These are phyloP conservation scores for Paratrypauchen microcephalus DNA, from an alignment of 2,797 vertebrate species.

Conservation along the genomic window DNA sequence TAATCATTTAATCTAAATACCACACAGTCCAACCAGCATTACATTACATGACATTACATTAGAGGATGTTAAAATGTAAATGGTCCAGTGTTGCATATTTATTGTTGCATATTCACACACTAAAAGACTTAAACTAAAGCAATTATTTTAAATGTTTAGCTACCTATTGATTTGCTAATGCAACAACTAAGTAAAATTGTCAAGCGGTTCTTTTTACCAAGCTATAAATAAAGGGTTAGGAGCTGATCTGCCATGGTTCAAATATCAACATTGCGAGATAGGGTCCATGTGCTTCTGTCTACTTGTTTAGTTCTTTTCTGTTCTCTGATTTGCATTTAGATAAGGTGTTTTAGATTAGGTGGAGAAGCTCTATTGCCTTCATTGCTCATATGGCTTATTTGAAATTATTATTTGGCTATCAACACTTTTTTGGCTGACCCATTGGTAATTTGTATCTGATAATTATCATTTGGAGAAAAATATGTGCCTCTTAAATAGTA, in stretches of 20 bases:
- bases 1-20: background rate
- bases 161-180: too few relatives aligned
- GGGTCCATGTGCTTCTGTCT: background rate
- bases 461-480: background rate
- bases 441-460: background rate
- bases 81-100: background rate
- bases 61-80: background rate
- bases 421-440: background rate
- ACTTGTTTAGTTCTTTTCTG: slow-evolving; percentile 4
- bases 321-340: slow-evolving; percentile 8
- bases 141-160: too few relatives aligned
- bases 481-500: too few relatives aligned
- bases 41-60: background rate
- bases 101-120: background rate
- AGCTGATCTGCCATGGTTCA: background rate
- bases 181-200: too few relatives aligned
- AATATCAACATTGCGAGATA: background rate
- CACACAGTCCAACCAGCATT: background rate
- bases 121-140: background rate
- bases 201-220: background rate
- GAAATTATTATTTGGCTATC: background rate
- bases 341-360: slow-evolving; percentile 10
- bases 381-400: background rate
- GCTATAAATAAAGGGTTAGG: background rate
- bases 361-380: background rate